A percentile compares a stretch with the other conserved stretches of the same genome.
phyloP scores from a whole-genome alignment of 2,113 vertebrate genomes.

The Mugil cephalus region DNA sequence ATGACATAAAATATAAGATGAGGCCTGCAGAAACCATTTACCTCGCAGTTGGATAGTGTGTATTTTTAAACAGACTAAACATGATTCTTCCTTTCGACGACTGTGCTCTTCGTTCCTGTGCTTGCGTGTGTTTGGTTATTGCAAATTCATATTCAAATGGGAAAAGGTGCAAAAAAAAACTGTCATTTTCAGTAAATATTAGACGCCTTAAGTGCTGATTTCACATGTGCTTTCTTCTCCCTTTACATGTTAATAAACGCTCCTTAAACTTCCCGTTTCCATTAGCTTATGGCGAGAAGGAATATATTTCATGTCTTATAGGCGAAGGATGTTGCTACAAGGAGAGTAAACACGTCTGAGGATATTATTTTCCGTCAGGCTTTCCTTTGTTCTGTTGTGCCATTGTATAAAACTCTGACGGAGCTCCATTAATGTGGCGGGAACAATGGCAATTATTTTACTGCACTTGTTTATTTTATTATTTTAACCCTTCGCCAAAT shows the following conservation, averaged over 20 bases:
- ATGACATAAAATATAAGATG: constrained; percentile 29
- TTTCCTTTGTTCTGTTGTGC: neutral
- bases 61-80: neutral
- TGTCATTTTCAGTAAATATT: neutral
- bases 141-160: neutral
- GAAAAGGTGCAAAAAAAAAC: constrained; percentile 5
- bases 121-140: neutral
- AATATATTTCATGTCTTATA: neutral
- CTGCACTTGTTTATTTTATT: neutral
- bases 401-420: neutral
- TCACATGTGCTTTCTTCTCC: neutral
- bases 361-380: neutral
- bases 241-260: neutral
- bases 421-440: neutral
- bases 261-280: constrained; percentile 1
- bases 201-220: neutral
- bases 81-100: neutral
- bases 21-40: neutral
- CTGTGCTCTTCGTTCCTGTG: constrained; percentile 6
- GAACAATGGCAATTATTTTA: neutral
- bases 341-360: neutral
- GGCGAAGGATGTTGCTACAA: neutral
- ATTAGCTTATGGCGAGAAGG: neutral
- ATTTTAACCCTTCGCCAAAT: neutral
- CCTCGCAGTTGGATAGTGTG: neutral